phyloP scores from a whole-genome alignment of 2,113 vertebrate species.

The Acrocephalus arundinaceus region DNA sequence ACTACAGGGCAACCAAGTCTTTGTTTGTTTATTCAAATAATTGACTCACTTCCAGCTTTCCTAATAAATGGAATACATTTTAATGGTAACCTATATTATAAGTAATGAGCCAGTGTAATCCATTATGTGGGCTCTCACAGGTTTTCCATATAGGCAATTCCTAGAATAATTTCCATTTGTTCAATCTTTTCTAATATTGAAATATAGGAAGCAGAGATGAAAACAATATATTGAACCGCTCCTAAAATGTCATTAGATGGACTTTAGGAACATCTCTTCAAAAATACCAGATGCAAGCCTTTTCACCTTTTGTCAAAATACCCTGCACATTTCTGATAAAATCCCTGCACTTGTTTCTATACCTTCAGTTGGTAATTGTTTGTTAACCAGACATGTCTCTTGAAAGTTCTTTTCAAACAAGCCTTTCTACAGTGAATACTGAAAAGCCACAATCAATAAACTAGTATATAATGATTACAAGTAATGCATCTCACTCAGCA shows the following conservation, averaged over 20 bases:
- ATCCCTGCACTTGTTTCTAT: not conserved
- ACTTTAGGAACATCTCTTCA: not conserved
- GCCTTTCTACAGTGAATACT: conserved; percentile 16
- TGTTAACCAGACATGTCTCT: not conserved
- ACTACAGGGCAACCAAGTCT: not conserved
- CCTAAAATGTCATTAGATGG: not conserved
- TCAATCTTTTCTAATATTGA: not conserved
- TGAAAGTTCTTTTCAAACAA: conserved; percentile 27
- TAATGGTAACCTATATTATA: not conserved
- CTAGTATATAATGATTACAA: conserved; percentile 22
- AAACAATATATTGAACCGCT: not conserved
- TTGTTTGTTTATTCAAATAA: conserved; percentile 61
- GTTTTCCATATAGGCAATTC: not conserved
- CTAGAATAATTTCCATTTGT: not conserved
- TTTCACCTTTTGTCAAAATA: not conserved
- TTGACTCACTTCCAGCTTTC: conserved; percentile 54
- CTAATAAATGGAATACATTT: conserved; percentile 9
- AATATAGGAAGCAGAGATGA: not conserved
- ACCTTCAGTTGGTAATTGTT: not conserved
- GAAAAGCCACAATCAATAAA: conserved; percentile 46
- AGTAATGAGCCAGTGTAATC: not conserved
- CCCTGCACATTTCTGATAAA: not conserved
- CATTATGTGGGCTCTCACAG: not conserved
- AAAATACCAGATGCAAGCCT: not conserved
- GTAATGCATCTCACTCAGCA: not conserved